These are phyloP conservation scores for Dasyurus viverrinus DNA, from an alignment of 2,113 vertebrate species.

Conservation along the genomic window DNA sequence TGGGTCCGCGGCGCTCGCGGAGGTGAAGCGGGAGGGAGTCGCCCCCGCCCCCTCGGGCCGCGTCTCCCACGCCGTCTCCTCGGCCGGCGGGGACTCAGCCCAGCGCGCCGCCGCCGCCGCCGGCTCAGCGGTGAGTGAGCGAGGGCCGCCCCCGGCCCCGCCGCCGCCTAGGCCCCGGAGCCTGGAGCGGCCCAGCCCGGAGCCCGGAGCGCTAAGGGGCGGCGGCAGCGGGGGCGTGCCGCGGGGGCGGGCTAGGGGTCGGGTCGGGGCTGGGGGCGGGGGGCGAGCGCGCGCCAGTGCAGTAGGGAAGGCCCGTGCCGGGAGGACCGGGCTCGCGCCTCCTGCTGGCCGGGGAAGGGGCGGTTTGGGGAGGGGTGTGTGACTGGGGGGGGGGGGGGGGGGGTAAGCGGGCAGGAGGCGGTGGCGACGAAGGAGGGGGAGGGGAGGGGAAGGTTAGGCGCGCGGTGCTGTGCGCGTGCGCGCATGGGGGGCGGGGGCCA, in stretches of 20 bases:
- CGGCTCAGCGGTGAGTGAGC: constrained; percentile 75
- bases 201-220: constrained; percentile 40
- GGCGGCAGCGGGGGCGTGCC: constrained; percentile 64
- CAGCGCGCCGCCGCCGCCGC: constrained; percentile 68
- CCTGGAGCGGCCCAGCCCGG: neutral
- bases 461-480: neutral
- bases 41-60: constrained; percentile 41
- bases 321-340: neutral
- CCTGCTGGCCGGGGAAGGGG: neutral
- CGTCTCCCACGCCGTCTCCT: constrained; percentile 55
- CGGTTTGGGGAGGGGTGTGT: constrained; percentile 13
- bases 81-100: constrained; percentile 69
- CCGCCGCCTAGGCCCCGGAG: neutral
- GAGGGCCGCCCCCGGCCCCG: constrained; percentile 41
- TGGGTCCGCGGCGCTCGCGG: constrained; percentile 76
- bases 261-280: constrained; percentile 20
- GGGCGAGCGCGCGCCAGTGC: constrained; percentile 38
- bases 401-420: neutral
- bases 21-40: constrained; percentile 67
- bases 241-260: constrained; percentile 45
- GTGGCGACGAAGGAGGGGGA: neutral
- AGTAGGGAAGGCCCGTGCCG: neutral
- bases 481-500: neutral
- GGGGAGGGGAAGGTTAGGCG: neutral
- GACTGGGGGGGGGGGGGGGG: neutral